Base-by-base conservation (phyloP, 2,797 vertebrate genomes). In the Ispidina lecontei region DNA sequence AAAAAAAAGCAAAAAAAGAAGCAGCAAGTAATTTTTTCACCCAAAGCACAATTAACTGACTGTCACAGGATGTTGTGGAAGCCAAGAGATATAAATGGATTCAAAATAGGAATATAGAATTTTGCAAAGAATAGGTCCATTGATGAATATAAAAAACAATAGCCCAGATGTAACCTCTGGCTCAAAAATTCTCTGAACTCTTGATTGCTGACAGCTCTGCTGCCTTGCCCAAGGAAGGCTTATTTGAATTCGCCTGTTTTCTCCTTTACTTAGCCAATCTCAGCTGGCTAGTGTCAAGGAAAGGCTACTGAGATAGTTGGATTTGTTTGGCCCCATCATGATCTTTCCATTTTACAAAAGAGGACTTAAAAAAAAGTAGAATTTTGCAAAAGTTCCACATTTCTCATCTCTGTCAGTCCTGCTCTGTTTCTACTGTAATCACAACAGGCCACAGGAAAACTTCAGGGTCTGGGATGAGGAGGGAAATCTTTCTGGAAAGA, bases 31-130 rank as follows among this genome's bases (percentile, higher is more conserved):
- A 51, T 60, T 81, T 59, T 95, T 95, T 93, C 33, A 75, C 64
- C 44, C 47, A 56, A 76, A 89, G 44, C 20, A 8, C 79, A 68
- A 87, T 76, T 87, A 94, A 60, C 10, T 91, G 59, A 52, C 46
- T 90, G 78, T 51, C 77, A 90, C 92, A 90, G 92, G 93, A 95
- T 91, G 90, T 82, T 2, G 7, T 43, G 49, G 86, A 90, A 95
- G 86, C 84, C 89, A 90, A 84, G 56, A 90, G 71, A 90, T 73
- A 91, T 90, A 94, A 96, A 94, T 73, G 83, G 74, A 82, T 87
- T 71, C 49, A 93, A 76, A 90, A 79, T 74, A 67, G 33, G 44
- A 84, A 91, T 82, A 91, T 35, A 89, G 54, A 84, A 82, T 84
- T 78, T 87, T 64, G 56, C 44, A 71, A 91, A 95, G 86, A 96